These are phyloP conservation scores for Onychostoma macrolepis DNA, from an alignment of 2,113 vertebrate genomes.

Conservation along the genomic window DNA sequence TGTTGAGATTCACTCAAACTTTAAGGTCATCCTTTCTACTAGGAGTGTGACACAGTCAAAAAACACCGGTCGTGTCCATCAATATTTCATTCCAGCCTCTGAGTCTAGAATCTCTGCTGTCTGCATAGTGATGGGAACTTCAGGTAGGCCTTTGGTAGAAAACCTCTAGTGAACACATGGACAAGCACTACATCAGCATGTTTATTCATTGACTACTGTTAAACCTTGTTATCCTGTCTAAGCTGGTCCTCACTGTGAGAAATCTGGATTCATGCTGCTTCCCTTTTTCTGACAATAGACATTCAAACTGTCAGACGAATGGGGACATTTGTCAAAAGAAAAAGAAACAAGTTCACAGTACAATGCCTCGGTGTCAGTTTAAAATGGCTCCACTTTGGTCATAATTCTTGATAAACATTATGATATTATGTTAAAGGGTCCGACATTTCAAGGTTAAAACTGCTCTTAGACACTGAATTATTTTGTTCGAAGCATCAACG, in stretches of 20 bases:
- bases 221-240: neutral
- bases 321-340: neutral
- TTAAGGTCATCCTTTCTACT: neutral
- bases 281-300: neutral
- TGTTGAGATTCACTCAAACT: neutral
- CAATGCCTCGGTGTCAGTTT: neutral
- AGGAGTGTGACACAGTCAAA: neutral
- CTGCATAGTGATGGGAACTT: neutral
- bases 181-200: slow-evolving; percentile 14
- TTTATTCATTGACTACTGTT: slow-evolving; percentile 21
- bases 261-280: slow-evolving; percentile 10
- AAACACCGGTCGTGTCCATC: neutral
- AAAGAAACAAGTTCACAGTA: neutral
- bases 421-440: neutral
- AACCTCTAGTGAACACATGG: slow-evolving; percentile 7
- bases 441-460: neutral
- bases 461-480: neutral
- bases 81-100: neutral
- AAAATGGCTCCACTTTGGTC: neutral
- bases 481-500: neutral
- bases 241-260: neutral
- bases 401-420: neutral
- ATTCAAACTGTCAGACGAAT: neutral
- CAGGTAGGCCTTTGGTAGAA: neutral
- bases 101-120: neutral